These are phyloP conservation scores for Dynastes grantii DNA, from an alignment of 2,888 invertebrate genomes.

Conservation along the genomic window DNA sequence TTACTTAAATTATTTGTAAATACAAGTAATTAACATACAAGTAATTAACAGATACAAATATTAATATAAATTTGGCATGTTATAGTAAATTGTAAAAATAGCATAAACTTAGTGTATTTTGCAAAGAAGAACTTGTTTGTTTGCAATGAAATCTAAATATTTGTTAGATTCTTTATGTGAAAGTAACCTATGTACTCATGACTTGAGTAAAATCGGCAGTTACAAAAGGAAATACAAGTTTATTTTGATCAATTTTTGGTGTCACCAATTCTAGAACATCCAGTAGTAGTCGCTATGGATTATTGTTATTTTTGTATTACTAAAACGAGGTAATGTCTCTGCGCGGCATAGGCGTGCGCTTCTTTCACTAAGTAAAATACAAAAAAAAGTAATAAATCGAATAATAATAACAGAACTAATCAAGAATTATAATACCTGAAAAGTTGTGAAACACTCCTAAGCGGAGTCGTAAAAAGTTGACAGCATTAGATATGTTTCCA, in stretches of 20 bases:
- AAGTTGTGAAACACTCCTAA: no score
- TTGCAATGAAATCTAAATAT: neutral
- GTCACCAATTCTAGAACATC: conserved; percentile 11
- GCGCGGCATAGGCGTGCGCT: no score
- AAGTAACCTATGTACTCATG: neutral
- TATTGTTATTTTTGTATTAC: no score
- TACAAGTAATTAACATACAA: conserved; percentile 19
- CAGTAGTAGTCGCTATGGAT: neutral
- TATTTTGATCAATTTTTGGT: conserved; percentile 36
- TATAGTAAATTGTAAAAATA: neutral
- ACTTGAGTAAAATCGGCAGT: neutral
- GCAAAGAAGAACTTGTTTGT: conserved; percentile 14
- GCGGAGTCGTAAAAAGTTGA: no score
- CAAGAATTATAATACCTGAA: no score
- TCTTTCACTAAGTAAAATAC: no score
- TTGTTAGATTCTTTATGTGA: neutral
- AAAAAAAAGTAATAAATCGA: no score
- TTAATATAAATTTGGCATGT: conserved; percentile 5
- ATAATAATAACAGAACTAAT: no score
- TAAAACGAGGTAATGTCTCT: no score
- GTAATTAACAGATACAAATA: conserved; percentile 3
- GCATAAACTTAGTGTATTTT: neutral
- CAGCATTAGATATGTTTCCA: no score
- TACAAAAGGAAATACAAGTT: conserved; percentile 6
- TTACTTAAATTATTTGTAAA: conserved; percentile 5